These are phyloP conservation scores for Nylanderia fulva DNA, from an alignment of 1,140 invertebrate species.

Conservation along the genomic window DNA sequence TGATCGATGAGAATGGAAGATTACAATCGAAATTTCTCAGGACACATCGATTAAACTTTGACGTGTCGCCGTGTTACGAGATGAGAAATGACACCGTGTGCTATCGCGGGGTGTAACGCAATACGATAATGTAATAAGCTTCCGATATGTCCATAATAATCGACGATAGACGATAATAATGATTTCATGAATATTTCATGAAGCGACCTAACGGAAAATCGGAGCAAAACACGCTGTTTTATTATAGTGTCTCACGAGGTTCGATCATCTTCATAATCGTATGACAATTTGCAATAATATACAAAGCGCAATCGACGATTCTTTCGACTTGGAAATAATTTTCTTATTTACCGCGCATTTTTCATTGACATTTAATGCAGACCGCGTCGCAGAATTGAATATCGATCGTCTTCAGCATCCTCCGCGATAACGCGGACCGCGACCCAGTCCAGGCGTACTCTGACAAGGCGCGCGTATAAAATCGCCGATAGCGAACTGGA, in stretches of 20 bases:
- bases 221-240: neutral
- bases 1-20: constrained; percentile 53
- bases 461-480: constrained; percentile 73
- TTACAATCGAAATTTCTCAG: constrained; percentile 44
- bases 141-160: constrained; percentile 25
- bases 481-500: constrained; percentile 73
- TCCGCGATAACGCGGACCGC: constrained; percentile 62
- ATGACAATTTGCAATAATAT: neutral
- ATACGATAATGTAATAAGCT: constrained; percentile 55
- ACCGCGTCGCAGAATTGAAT: neutral
- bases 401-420: constrained; percentile 39
- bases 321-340: neutral
- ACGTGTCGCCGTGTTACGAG: constrained; percentile 26
- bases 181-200: constrained; percentile 18
- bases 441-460: constrained; percentile 47
- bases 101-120: constrained; percentile 28
- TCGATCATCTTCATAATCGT: neutral
- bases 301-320: neutral
- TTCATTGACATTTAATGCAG: neutral
- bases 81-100: constrained; percentile 29
- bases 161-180: constrained; percentile 31
- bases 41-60: constrained; percentile 52
- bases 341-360: neutral
- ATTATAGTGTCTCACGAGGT: neutral
- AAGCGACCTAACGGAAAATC: neutral